phyloP scores from a whole-genome alignment of 2,113 vertebrate species.

The Spheniscus mendiculus region DNA sequence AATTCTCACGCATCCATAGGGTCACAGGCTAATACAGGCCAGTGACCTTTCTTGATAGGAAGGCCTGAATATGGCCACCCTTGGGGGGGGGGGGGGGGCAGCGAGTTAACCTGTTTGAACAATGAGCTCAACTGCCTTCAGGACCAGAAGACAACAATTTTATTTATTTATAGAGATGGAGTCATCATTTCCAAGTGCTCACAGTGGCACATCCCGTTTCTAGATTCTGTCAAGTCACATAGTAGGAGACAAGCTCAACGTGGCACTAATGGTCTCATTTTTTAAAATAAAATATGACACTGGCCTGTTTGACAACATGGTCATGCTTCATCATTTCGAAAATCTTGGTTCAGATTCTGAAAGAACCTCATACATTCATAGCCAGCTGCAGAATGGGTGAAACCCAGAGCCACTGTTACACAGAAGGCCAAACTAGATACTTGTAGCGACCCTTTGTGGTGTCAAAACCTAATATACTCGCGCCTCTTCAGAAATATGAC shows the following conservation, averaged over 20 bases:
- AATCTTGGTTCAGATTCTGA: neutral
- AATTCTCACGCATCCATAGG: neutral
- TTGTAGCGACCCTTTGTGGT: neutral
- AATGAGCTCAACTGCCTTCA: neutral
- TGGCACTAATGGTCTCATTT: neutral
- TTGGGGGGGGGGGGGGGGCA: neutral
- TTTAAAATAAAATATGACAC: neutral
- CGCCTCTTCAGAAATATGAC: neutral
- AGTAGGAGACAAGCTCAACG: neutral
- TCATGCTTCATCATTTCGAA: neutral
- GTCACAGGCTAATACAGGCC: neutral
- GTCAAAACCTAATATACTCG: neutral
- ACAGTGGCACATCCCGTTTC: neutral
- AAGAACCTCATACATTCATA: neutral
- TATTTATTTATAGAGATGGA: constrained; percentile 12
- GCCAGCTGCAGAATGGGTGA: neutral
- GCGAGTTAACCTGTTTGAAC: constrained; percentile 31
- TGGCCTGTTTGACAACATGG: neutral
- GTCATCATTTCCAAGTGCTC: neutral
- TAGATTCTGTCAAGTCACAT: neutral
- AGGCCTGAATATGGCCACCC: neutral
- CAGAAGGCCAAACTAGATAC: neutral
- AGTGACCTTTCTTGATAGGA: constrained; percentile 36
- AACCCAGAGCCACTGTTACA: neutral
- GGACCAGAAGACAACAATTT: neutral